phyloP scores from a whole-genome alignment of 2,797 vertebrate species.

The Notolepis coatsorum region DNA sequence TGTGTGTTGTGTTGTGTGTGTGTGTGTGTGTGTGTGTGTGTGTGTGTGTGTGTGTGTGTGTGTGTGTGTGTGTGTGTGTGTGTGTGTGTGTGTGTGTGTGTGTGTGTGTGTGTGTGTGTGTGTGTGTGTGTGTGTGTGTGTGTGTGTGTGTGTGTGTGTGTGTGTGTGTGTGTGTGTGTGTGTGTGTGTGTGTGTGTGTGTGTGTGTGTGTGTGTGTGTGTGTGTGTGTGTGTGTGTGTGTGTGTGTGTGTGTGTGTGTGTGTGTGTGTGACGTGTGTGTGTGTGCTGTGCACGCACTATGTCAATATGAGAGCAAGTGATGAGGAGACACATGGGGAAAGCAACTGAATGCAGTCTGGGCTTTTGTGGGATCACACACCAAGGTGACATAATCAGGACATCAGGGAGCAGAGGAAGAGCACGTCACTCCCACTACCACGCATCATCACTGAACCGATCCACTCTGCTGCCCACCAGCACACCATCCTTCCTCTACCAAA shows the following conservation, averaged over 20 bases:
- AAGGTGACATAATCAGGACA: background rate
- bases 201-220: background rate
- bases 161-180: background rate
- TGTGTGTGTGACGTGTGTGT: background rate
- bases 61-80: background rate
- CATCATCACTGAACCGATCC: conserved; percentile 1
- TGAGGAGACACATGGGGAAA: background rate
- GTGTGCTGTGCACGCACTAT: background rate
- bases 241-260: background rate
- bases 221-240: background rate
- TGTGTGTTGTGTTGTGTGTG: too few species aligned
- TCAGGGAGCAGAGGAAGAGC: background rate
- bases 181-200: background rate
- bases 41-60: background rate
- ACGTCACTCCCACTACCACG: background rate
- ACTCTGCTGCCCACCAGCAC: background rate
- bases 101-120: background rate
- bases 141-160: background rate
- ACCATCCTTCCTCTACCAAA: background rate
- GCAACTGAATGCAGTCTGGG: background rate
- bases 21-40: background rate
- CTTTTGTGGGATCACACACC: conserved; percentile 5
- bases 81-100: background rate
- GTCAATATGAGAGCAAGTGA: background rate
- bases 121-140: background rate